Conservation (phyloP, 2,797 vertebrate genomes). For the Florisuga fusca region DNA sequence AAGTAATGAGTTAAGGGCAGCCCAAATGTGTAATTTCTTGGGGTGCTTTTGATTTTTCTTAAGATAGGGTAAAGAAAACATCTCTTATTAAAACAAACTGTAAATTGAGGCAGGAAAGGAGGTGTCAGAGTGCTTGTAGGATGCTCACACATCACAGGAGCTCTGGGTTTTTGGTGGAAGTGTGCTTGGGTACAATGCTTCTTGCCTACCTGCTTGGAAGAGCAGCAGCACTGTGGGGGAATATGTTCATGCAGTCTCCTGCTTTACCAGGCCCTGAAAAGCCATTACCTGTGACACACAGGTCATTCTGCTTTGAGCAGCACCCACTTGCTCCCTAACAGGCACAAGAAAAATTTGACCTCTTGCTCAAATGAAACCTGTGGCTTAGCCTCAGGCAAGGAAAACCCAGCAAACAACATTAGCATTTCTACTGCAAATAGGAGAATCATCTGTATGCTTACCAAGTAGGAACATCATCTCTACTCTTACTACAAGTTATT, state of each 20-base stretch:
- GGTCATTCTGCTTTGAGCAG: background rate
- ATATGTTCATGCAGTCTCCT: accelerated
- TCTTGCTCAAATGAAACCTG: background rate
- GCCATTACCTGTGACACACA: too few relatives aligned
- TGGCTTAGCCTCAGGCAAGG: background rate
- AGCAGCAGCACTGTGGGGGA: background rate
- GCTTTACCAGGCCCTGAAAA: background rate
- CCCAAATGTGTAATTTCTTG: background rate
- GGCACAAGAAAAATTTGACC: background rate
- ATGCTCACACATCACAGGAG: background rate
- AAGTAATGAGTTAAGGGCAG: background rate
- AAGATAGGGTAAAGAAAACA: background rate
- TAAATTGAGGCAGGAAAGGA: background rate
- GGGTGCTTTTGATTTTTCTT: slow-evolving; percentile 14
- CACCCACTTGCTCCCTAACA: background rate
- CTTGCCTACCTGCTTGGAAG: background rate
- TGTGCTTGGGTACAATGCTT: accelerated
- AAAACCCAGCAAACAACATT: background rate
- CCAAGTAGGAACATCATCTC: background rate
- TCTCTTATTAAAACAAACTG: background rate
- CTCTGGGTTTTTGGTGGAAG: background rate
- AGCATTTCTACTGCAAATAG: background rate
- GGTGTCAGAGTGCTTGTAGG: background rate
- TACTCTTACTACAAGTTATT: background rate
- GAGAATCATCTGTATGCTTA: background rate